Percentiles rank a stretch among this genome's conserved stretches.
These are phyloP conservation scores for Crypturellus undulatus DNA, from an alignment of 2,113 vertebrate species.

Conservation along the genomic window DNA sequence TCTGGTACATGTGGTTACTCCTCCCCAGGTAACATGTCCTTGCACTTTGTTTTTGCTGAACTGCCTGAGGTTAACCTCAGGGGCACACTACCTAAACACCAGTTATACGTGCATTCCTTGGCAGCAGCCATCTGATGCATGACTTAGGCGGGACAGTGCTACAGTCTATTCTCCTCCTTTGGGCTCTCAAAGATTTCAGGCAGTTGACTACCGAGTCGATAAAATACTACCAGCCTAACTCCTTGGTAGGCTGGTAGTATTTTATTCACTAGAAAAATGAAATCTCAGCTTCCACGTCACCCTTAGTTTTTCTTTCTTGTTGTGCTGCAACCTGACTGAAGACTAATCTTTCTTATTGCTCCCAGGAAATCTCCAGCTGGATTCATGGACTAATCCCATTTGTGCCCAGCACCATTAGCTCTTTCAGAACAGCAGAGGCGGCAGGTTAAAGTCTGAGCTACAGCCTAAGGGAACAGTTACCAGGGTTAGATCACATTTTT, in stretches of 20 bases:
- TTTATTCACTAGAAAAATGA: rapidly evolving
- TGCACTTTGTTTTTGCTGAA: too few species aligned
- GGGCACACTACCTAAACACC: neutral
- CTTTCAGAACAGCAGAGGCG: neutral
- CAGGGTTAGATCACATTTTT: neutral
- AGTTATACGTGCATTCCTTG: neutral
- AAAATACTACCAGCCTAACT: neutral
- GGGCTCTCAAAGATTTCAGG: neutral
- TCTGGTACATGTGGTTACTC: too few species aligned
- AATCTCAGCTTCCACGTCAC: neutral
- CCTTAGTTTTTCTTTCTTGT: neutral
- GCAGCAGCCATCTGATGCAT: neutral
- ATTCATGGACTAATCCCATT: neutral
- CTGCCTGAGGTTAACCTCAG: too few species aligned
- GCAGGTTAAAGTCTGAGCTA: constrained; percentile 23
- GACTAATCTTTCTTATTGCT: neutral
- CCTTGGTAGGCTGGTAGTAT: too few species aligned
- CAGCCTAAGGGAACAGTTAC: constrained; percentile 24
- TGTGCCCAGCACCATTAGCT: neutral
- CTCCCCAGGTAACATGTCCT: too few species aligned
- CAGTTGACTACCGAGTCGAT: neutral
- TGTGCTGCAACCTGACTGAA: neutral
- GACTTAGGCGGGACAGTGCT: neutral
- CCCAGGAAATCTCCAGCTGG: constrained; percentile 16
- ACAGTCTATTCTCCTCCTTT: neutral